These are phyloP conservation scores for Corythoichthys intestinalis DNA, from an alignment of 2,113 vertebrate species.

Conservation along the genomic window DNA sequence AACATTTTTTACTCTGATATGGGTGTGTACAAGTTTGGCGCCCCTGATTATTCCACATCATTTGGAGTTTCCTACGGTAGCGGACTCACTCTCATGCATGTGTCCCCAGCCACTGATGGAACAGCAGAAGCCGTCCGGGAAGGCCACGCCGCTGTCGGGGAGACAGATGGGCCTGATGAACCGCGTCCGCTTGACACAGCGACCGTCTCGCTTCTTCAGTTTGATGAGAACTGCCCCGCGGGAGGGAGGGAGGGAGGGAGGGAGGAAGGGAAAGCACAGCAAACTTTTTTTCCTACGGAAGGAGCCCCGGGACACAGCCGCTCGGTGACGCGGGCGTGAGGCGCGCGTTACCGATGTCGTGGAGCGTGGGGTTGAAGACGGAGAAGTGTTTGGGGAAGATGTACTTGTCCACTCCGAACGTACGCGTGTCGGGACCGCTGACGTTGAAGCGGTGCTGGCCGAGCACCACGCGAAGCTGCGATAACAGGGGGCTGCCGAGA, in stretches of 20 bases:
- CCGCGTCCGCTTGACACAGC: conserved; percentile 78
- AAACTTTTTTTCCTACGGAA: conserved; percentile 10
- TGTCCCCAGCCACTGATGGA: conserved; percentile 91
- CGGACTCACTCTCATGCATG: conserved; percentile 79
- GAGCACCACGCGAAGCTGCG: conserved; percentile 81
- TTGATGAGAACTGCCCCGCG: conserved; percentile 80
- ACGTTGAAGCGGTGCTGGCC: conserved; percentile 89
- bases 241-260: neutral
- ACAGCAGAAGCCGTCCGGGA: conserved; percentile 77
- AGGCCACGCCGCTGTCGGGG: conserved; percentile 70
- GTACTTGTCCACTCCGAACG: conserved; percentile 81
- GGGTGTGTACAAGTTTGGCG: no score
- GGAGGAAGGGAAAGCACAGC: neutral
- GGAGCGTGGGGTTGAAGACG: conserved; percentile 78
- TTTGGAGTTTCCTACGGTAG: no score
- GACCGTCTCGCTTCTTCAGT: conserved; percentile 81
- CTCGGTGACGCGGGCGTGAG: conserved; percentile 22
- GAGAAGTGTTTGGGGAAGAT: conserved; percentile 80
- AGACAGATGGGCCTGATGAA: conserved; percentile 90
- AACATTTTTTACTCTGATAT: no score
- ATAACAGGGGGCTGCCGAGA: conserved; percentile 72
- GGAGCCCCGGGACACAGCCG: conserved; percentile 45
- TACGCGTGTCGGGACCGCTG: conserved; percentile 76
- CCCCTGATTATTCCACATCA: no score
- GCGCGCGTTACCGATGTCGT: conserved; percentile 84